A percentile compares a stretch with the other conserved stretches of the same genome.
Evolutionary conservation across 2,113 vertebrate species (phyloP).

Genomic region (Erythrolamprus reginae): DNA sequence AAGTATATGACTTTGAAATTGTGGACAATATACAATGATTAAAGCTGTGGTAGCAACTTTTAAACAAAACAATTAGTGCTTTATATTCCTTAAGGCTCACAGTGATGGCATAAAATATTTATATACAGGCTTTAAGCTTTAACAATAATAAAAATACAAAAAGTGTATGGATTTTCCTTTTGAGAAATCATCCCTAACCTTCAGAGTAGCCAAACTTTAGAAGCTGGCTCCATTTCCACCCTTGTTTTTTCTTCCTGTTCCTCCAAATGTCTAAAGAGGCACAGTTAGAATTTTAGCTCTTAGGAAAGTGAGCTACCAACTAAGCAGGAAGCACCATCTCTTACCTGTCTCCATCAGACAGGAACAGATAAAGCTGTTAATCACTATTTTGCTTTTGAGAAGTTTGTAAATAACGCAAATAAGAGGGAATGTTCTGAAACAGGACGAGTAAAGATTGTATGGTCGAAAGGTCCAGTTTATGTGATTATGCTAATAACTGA

Average conservation of each 20-base stretch:
- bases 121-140: slow-evolving; percentile 69
- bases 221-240: slow-evolving; percentile 1
- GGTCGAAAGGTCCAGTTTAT: not conserved
- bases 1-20: slow-evolving; percentile 49
- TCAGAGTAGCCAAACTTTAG: slow-evolving; percentile 2
- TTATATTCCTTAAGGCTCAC: slow-evolving; percentile 44
- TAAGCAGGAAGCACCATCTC: slow-evolving; percentile 1
- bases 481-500: not conserved
- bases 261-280: slow-evolving; percentile 12
- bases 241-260: slow-evolving; percentile 4
- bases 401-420: not conserved
- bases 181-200: slow-evolving; percentile 44
- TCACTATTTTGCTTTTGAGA: slow-evolving; percentile 17
- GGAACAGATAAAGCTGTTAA: slow-evolving; percentile 45
- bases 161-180: slow-evolving; percentile 50
- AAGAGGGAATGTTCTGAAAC: not conserved
- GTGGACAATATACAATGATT: slow-evolving; percentile 65
- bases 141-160: slow-evolving; percentile 20
- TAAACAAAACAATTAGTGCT: slow-evolving; percentile 56
- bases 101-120: slow-evolving; percentile 43
- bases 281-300: not conserved
- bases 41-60: slow-evolving; percentile 49
- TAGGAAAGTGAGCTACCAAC: not conserved
- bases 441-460: not conserved
- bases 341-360: slow-evolving; percentile 10